Percentiles rank a stretch among this genome's conserved stretches.
These are phyloP conservation scores for Amphipoea oculea DNA, from an alignment of 2,888 invertebrate genomes.

Conservation along the genomic window DNA sequence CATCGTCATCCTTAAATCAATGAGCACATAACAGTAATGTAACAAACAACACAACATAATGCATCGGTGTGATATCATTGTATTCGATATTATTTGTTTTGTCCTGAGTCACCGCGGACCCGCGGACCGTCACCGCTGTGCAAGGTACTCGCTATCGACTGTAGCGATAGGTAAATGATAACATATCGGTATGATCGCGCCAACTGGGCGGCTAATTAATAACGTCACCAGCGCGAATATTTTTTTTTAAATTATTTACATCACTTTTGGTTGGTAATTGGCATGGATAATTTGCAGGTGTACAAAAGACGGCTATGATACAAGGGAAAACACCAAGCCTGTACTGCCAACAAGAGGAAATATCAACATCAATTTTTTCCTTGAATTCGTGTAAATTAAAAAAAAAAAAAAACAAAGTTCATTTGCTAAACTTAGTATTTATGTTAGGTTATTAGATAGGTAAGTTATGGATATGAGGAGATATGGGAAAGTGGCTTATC, in stretches of 20 bases:
- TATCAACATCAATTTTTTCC: no score
- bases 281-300: not conserved
- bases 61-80: slow-evolving; percentile 30
- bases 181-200: slow-evolving; percentile 38
- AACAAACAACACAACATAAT: slow-evolving; percentile 9
- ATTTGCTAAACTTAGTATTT: not conserved
- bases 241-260: not conserved
- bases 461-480: not conserved
- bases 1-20: not conserved
- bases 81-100: slow-evolving; percentile 27
- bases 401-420: no score
- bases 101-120: slow-evolving; percentile 39
- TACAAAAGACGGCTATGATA: not conserved
- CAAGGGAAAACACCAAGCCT: not conserved
- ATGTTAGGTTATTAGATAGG: not conserved
- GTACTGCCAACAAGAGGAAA: no score
- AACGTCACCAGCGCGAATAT: slow-evolving; percentile 18
- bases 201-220: slow-evolving; percentile 44
- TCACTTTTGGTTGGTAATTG: not conserved
- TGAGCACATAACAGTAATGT: slow-evolving; percentile 15
- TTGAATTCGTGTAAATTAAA: no score
- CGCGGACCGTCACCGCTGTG: not conserved
- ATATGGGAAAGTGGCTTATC: no score
- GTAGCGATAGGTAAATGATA: slow-evolving; percentile 28
- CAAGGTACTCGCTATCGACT: slow-evolving; percentile 30